Evolutionary conservation across 2,888 invertebrate genomes (phyloP).

Genomic region (Mylabris sibirica): DNA sequence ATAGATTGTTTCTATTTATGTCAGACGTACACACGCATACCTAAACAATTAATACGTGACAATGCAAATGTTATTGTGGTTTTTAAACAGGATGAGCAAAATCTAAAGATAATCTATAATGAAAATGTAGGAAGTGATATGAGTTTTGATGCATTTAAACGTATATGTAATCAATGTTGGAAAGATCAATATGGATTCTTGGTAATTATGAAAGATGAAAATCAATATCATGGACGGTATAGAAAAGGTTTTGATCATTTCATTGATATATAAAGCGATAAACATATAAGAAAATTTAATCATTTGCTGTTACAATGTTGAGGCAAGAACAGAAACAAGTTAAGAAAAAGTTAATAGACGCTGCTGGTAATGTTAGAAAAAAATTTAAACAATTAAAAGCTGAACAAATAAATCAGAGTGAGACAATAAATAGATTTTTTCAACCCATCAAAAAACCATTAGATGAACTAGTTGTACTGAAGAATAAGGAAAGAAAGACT

Average conservation of each 20-base stretch:
- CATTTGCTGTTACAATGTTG: not conserved
- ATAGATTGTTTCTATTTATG: too few species aligned
- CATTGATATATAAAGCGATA: not conserved
- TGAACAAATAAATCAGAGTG: not conserved
- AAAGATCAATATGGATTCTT: conserved; percentile 22
- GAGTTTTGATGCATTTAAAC: conserved; percentile 21
- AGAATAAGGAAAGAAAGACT: too few species aligned
- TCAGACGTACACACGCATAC: too few species aligned
- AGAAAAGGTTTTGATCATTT: conserved; percentile 22
- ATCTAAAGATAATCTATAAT: too few species aligned
- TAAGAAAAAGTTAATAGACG: conserved; percentile 17
- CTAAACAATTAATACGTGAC: too few species aligned
- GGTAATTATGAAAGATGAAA: conserved; percentile 19
- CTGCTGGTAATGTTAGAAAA: conserved; percentile 10
- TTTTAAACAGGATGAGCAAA: too few species aligned
- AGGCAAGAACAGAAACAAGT: not conserved
- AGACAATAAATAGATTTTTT: not conserved
- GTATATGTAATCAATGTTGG: conserved; percentile 21
- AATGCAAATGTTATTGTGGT: too few species aligned
- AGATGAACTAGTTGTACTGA: too few species aligned
- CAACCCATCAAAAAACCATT: conserved; percentile 18
- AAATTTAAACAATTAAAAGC: too few species aligned
- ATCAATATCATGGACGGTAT: conserved; percentile 7
- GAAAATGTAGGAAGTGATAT: conserved; percentile 26
- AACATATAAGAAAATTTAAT: not conserved